phyloP scores from a whole-genome alignment of 2,797 vertebrate genomes.

The Pachyuromys duprasi region DNA sequence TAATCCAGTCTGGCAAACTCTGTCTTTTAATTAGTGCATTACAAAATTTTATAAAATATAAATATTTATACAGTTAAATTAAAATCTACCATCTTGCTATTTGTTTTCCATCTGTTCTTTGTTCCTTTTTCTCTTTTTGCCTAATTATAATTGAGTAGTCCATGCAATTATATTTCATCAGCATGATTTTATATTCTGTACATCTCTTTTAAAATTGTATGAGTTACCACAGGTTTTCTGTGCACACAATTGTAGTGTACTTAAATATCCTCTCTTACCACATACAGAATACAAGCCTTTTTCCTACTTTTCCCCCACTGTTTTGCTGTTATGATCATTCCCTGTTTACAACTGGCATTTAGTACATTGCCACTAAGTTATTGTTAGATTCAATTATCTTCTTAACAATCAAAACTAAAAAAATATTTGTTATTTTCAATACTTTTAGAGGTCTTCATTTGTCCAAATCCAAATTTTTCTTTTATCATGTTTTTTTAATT shows the following conservation, averaged over 20 bases:
- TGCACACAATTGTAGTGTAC: neutral
- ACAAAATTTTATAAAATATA: constrained; percentile 52
- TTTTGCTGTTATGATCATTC: neutral
- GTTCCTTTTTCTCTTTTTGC: neutral
- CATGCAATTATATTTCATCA: constrained; percentile 16
- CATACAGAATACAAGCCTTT: neutral
- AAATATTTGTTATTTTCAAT: constrained; percentile 7
- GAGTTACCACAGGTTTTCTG: constrained; percentile 3
- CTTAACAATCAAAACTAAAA: constrained; percentile 8
- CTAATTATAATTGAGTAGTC: constrained; percentile 51
- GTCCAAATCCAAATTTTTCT: neutral
- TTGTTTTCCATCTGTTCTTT: constrained; percentile 69
- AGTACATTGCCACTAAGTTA: neutral
- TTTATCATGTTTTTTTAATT: neutral
- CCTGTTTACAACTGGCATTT: neutral
- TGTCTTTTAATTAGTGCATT: constrained; percentile 51
- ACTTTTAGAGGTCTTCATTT: neutral
- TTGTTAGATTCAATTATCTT: constrained; percentile 4
- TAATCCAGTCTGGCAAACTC: neutral
- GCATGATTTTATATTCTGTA: neutral
- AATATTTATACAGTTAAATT: constrained; percentile 60
- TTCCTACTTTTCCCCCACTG: neutral
- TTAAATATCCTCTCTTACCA: constrained; percentile 27
- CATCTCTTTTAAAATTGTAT: constrained; percentile 23
- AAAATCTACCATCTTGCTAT: constrained; percentile 66